Percentiles rank a stretch among this genome's conserved stretches.
Conservation (phyloP, 2,888 invertebrate species). For the Noctua comes region DNA sequence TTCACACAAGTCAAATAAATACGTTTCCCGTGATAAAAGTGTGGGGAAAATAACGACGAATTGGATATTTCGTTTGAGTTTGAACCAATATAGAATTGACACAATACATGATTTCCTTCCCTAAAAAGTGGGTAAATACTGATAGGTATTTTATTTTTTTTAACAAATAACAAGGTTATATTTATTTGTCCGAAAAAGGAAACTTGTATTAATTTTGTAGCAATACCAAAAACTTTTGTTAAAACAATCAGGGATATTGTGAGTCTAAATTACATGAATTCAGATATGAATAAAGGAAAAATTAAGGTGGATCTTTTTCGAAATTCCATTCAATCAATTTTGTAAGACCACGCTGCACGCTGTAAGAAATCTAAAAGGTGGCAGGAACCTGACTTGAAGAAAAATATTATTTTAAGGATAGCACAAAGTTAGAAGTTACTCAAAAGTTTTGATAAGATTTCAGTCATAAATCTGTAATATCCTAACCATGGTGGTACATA, state of each 20-base stretch:
- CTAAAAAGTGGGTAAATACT: not conserved
- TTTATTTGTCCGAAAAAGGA: conserved; percentile 15
- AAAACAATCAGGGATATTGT: conserved; percentile 56
- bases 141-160: conserved; percentile 17
- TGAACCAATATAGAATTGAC: not conserved
- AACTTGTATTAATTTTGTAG: conserved; percentile 28
- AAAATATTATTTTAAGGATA: not conserved
- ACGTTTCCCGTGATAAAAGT: conserved; percentile 18
- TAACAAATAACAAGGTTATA: conserved; percentile 23
- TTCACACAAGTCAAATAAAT: conserved; percentile 50
- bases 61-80: conserved; percentile 31
- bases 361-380: not conserved
- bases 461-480: no score
- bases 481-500: no score
- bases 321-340: not conserved
- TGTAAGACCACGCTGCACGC: not conserved
- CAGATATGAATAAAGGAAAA: conserved; percentile 36
- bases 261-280: conserved; percentile 45
- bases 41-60: conserved; percentile 19
- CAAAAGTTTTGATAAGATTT: no score
- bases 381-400: not conserved
- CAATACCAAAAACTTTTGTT: conserved; percentile 40
- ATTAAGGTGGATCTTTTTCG: conserved; percentile 16
- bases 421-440: not conserved
- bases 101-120: not conserved